Base-by-base conservation (phyloP, 2,113 vertebrate genomes). In the Regulus satrapa region DNA sequence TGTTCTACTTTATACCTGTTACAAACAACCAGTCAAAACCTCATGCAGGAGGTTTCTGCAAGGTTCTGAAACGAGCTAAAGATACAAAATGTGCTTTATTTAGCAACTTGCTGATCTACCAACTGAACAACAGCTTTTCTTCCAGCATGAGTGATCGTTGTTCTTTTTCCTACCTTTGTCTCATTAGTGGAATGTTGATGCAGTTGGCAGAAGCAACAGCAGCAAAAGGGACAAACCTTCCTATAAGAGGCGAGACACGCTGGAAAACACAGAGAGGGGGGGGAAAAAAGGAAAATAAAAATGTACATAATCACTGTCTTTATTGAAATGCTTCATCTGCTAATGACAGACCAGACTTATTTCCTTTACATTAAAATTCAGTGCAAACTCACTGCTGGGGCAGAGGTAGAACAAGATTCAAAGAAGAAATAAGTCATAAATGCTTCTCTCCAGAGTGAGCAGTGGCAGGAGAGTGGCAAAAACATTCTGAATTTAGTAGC, bases 191-290 rank as follows among this genome's bases (percentile, higher is more conserved):
- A 92, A 99, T 99, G 86, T 99, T 99, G 97, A 99, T 99, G 96
- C 99, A 99, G 96, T 99, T 99, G 73, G 99, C 99, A 97, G 99
- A 98, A 81, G 99, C 99, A n/a, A 99, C 99, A 40, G 99, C 99
- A 97, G 99, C 99, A 79, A 99, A 99, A 61, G 99, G 99, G 87
- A 99, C 99, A 92, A 99, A 99, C 17, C 99, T 98, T 96, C 99
- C 99, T 96, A 99, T 96, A 84, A 99, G 98, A 29, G 99, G 99
- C 1, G 99, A 99, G 85, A 99, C 96, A 3, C 97, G 99, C 99
- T 99, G 94, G 54, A 92, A 95, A 78, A 79, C 91, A 67, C 74
- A 87, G 17, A 62, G 76, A 73, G 41, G 79, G 6, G 20, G 24
- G 6, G 18, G 14, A 2, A 5, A 38, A 26, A 46, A 9, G 5